phyloP scores from a whole-genome alignment of 2,888 invertebrate genomes.

The Gastracanthus pulcherrimus region DNA sequence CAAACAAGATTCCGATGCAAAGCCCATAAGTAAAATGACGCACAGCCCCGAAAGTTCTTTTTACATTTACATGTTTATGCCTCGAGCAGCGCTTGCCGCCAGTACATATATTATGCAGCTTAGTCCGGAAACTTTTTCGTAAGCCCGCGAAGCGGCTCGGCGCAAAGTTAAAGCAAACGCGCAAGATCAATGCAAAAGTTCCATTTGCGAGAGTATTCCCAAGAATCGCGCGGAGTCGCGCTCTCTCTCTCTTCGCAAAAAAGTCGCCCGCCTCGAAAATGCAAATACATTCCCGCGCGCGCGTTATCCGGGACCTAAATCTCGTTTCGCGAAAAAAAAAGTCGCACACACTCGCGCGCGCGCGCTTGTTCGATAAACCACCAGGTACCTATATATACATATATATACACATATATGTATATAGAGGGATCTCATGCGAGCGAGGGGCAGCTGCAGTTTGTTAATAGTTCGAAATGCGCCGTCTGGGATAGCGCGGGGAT shows the following conservation, averaged over 20 bases:
- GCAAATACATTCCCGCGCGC: background rate
- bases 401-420: background rate
- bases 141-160: background rate
- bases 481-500: conserved; percentile 13
- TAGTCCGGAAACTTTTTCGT: background rate
- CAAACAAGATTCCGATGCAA: too few relatives aligned
- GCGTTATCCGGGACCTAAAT: background rate
- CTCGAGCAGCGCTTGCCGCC: too few relatives aligned
- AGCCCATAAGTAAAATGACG: too few relatives aligned
- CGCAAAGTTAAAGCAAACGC: background rate
- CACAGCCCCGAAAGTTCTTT: background rate
- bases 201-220: background rate
- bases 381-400: background rate
- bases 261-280: background rate
- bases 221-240: background rate
- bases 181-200: background rate
- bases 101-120: background rate
- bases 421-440: background rate
- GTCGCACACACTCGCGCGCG: too few relatives aligned
- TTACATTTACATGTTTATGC: background rate
- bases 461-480: conserved; percentile 53
- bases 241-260: background rate
- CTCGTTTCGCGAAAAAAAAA: too few relatives aligned
- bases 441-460: conserved; percentile 24
- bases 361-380: background rate